Percentiles rank a stretch among this genome's conserved stretches.
These are phyloP conservation scores for Poeciliopsis retropinna DNA, from an alignment of 2,113 vertebrate genomes.

Conservation along the genomic window DNA sequence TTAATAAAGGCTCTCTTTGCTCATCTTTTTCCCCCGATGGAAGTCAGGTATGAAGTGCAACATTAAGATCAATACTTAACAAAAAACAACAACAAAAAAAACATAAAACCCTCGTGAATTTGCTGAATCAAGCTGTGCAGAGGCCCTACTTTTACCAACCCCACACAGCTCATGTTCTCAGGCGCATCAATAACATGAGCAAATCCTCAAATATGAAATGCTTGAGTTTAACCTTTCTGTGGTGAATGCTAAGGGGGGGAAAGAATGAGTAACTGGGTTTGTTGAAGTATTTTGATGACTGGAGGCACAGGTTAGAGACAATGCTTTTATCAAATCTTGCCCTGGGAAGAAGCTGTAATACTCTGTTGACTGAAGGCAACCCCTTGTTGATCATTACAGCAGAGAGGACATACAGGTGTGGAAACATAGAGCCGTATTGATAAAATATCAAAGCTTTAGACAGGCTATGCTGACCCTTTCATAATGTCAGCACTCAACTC, in stretches of 20 bases:
- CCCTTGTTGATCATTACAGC: constrained; percentile 70
- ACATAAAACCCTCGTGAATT: constrained; percentile 64
- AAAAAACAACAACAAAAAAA: constrained; percentile 60
- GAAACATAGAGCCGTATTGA: constrained; percentile 76
- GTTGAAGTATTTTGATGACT: constrained; percentile 51
- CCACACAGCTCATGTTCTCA: constrained; percentile 42
- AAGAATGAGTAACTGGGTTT: constrained; percentile 39
- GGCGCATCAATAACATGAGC: constrained; percentile 47
- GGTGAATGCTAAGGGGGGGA: constrained; percentile 27
- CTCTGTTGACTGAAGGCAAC: constrained; percentile 63
- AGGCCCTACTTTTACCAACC: constrained; percentile 34
- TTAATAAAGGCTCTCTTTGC: constrained; percentile 70
- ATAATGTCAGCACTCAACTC: constrained; percentile 50
- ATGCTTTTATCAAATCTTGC: constrained; percentile 57
- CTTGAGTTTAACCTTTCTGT: constrained; percentile 43
- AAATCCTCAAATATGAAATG: constrained; percentile 41
- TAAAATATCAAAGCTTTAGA: constrained; percentile 74
- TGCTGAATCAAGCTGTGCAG: constrained; percentile 51
- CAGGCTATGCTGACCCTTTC: constrained; percentile 64
- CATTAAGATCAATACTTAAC: constrained; percentile 75
- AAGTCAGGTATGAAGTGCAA: constrained; percentile 64
- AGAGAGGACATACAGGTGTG: constrained; percentile 63
- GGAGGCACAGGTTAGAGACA: constrained; percentile 48
- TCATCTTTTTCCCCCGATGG: constrained; percentile 60
- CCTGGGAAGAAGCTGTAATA: constrained; percentile 56